These are phyloP conservation scores for Larimichthys polyactis DNA, from an alignment of 2,113 vertebrate genomes.

Conservation along the genomic window DNA sequence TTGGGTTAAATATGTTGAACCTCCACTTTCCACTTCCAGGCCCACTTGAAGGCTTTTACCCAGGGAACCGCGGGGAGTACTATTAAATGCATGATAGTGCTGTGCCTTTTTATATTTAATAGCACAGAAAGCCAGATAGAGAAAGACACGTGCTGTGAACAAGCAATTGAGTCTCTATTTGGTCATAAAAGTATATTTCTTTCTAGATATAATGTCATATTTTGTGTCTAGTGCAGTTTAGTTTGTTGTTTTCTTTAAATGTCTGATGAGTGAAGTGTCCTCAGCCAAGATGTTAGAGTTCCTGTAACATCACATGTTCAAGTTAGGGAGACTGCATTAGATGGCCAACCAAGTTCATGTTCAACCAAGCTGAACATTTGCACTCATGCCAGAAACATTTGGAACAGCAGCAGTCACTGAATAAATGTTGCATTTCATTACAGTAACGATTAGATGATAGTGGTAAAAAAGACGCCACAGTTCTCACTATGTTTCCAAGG, in stretches of 20 bases:
- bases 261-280: slow-evolving; percentile 3
- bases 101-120: slow-evolving; percentile 18
- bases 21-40: neutral
- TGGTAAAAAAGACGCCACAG: neutral
- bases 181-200: neutral
- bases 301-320: slow-evolving; percentile 1
- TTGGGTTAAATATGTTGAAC: slow-evolving; percentile 9
- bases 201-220: slow-evolving; percentile 10
- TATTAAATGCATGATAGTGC: slow-evolving; percentile 26
- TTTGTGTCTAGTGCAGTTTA: neutral
- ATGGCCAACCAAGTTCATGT: slow-evolving; percentile 28
- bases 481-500: slow-evolving; percentile 13
- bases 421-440: slow-evolving; percentile 26
- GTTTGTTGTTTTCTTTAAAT: slow-evolving; percentile 3
- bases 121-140: slow-evolving; percentile 8
- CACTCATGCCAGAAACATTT: slow-evolving; percentile 1
- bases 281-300: neutral
- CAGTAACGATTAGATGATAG: slow-evolving; percentile 20
- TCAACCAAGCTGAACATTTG: slow-evolving; percentile 29
- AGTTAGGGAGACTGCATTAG: neutral
- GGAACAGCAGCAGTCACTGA: neutral
- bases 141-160: neutral
- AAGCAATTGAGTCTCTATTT: slow-evolving; percentile 13
- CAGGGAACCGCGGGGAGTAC: neutral
- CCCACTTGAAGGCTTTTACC: slow-evolving; percentile 27